Percentiles rank a stretch among this genome's conserved stretches.
Evolutionary conservation across 2,797 vertebrate species (phyloP).

Genomic region (Merluccius polli): DNA sequence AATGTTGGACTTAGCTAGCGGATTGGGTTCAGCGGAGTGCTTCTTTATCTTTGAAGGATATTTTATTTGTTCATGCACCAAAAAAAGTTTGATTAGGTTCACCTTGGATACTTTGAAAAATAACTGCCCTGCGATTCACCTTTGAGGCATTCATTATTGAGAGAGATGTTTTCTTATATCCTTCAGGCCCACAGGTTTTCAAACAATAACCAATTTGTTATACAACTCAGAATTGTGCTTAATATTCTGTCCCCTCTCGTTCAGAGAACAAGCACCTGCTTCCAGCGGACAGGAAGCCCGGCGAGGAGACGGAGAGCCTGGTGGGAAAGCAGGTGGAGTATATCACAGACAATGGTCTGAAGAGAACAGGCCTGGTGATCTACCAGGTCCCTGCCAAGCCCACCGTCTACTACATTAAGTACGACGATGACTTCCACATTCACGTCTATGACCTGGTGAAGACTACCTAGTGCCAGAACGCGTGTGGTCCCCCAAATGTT

Average conservation of each 20-base stretch:
- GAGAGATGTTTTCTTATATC: neutral
- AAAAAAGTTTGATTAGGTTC: neutral
- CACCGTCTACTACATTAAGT: slow-evolving; percentile 83
- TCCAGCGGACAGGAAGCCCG: slow-evolving; percentile 80
- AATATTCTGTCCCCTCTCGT: neutral
- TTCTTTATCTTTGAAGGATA: neutral
- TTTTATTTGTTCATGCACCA: neutral
- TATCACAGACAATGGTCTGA: slow-evolving; percentile 79
- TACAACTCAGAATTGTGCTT: neutral
- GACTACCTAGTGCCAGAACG: slow-evolving; percentile 70
- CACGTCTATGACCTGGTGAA: slow-evolving; percentile 83
- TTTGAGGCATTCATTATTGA: neutral
- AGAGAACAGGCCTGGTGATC: slow-evolving; percentile 81
- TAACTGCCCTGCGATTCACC: neutral
- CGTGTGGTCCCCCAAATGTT: neutral
- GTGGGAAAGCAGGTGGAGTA: slow-evolving; percentile 85
- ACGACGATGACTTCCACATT: slow-evolving; percentile 82
- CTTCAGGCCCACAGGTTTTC: neutral
- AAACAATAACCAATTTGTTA: neutral
- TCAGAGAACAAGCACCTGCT: slow-evolving; percentile 81
- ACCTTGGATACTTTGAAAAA: neutral
- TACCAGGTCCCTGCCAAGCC: slow-evolving; percentile 84
- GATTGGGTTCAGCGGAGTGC: neutral
- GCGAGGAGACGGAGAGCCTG: slow-evolving; percentile 82
- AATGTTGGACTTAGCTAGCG: neutral